These are phyloP conservation scores for Harpagoxenus sublaevis DNA, from an alignment of 2,888 invertebrate genomes.

Conservation along the genomic window DNA sequence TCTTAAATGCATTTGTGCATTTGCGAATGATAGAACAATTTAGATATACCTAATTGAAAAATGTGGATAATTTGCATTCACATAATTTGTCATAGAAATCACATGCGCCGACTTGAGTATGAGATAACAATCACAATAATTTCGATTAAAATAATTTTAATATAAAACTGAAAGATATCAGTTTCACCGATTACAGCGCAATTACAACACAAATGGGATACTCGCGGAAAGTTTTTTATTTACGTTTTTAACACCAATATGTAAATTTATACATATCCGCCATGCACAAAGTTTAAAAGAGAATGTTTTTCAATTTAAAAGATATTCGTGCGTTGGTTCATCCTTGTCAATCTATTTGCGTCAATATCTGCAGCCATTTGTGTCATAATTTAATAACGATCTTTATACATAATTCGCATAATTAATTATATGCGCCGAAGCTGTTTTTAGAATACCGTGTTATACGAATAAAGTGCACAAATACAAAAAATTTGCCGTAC, in stretches of 20 bases:
- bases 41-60: neutral
- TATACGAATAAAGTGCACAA: neutral
- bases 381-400: neutral
- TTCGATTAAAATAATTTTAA: neutral
- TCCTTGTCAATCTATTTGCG: neutral
- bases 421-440: neutral
- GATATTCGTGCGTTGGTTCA: neutral
- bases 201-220: neutral
- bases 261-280: too few relatives aligned
- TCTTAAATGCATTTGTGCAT: neutral
- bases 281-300: neutral
- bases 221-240: neutral
- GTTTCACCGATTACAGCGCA: neutral
- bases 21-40: neutral
- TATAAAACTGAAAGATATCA: neutral
- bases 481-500: neutral
- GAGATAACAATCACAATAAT: neutral
- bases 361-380: neutral
- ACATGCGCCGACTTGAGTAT: neutral
- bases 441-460: neutral
- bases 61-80: conserved; percentile 4
- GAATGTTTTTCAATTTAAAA: neutral
- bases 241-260: neutral
- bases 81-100: neutral
- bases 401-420: neutral